Evolutionary conservation across 2,888 invertebrate genomes (phyloP).

Genomic region (Seira musarum): DNA sequence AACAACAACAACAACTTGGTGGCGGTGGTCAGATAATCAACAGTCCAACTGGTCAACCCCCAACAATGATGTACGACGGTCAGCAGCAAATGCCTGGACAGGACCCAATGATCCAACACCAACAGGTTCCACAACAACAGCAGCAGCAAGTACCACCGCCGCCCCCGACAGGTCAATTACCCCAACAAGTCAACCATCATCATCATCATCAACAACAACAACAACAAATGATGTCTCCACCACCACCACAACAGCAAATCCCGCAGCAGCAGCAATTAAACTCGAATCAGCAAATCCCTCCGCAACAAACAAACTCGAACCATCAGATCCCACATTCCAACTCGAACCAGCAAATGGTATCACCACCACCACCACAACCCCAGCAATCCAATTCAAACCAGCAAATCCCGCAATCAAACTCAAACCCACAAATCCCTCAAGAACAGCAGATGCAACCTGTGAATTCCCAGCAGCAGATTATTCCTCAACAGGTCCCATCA

Average conservation of each 20-base stretch:
- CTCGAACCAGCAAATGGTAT: too few species aligned
- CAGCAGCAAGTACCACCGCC: conserved; percentile 49
- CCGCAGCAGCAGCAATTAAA: too few species aligned
- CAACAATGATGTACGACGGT: conserved; percentile 33
- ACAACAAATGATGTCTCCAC: conserved; percentile 34
- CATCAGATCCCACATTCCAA: too few species aligned
- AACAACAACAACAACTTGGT: conserved; percentile 69
- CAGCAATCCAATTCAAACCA: too few species aligned
- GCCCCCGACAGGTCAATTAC: conserved; percentile 2
- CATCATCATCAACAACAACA: conserved; percentile 31
- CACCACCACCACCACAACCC: neutral
- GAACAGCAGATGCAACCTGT: too few species aligned
- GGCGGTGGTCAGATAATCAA: too few species aligned
- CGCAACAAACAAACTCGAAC: too few species aligned
- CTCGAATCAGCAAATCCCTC: too few species aligned
- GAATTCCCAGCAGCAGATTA: too few species aligned
- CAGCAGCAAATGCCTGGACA: conserved; percentile 15
- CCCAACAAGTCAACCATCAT: neutral
- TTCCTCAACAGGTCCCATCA: too few species aligned
- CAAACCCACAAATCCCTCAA: too few species aligned
- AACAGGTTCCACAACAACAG: conserved; percentile 6
- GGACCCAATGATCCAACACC: conserved; percentile 13
- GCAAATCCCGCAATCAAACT: too few species aligned
- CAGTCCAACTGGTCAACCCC: neutral
- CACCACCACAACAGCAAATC: conserved; percentile 37